Base-by-base conservation (phyloP, 2,888 invertebrate species). In the Cinara cedri region DNA sequence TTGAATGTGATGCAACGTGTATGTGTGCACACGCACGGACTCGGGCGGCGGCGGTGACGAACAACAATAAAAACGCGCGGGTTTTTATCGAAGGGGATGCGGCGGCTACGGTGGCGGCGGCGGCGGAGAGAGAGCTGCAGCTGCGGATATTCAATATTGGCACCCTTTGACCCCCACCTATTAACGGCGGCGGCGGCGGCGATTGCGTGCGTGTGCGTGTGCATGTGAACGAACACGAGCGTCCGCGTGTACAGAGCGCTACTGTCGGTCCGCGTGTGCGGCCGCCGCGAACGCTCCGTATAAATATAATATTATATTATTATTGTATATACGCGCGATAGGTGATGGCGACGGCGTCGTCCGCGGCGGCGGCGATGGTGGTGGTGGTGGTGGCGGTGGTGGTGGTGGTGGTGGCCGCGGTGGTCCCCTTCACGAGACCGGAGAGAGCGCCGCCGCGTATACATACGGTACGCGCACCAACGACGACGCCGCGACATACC, bases 131-230 rank as follows among this genome's bases (percentile, higher is more conserved):
- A 9, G 62, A 72, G 72, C n/a, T 75, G 60, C 78, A 78, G 78
- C 78, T 78, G 78, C 78, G 60, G 78, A 78, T 78, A 78, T 78
- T 70, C 78, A 78, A 78, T 78, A 78, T 78, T 78, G 78, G 78
- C 78, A 78, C 78, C 78, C 78, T 78, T 78, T 78, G 78, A 78
- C 78, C 78, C 76, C 78, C 68, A 78, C 78, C 68, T 60, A 60
- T 68, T 70, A 68, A 68, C 57, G 3, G 6, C 21, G 46, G 34
- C n/a, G 44, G 6, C 14, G 34, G 14, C 21, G 44, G 54, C 24
- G 60, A 24, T 9, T 10, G 11, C 16, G 26, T 10, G 34, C 3
- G 26, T 34, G 55, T 24, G 55, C 11, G 55, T 13, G 55, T 57
- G 55, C 21, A 24, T 57, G 26, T 65, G 14, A 44, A 19, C 19